phyloP scores from a whole-genome alignment of 2,797 vertebrate species.

The Sebastolobus altivelis region DNA sequence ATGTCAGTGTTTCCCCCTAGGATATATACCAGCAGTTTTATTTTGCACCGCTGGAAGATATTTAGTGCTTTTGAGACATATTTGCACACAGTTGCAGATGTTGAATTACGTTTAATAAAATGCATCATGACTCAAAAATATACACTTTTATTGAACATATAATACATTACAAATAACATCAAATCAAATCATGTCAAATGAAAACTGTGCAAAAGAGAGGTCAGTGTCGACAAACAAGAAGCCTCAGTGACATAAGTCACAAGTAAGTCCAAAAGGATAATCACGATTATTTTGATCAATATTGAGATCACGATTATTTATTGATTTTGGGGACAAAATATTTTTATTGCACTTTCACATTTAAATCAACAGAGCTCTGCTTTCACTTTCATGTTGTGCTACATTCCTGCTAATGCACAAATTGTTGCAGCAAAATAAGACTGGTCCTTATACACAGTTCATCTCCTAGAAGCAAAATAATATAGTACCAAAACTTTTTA shows the following conservation, averaged over 20 bases:
- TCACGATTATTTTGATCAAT: too few relatives aligned
- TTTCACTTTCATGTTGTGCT: too few relatives aligned
- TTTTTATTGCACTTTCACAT: too few relatives aligned
- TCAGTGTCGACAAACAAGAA: neutral
- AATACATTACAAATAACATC: neutral
- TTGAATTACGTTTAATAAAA: neutral
- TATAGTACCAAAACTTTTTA: too few relatives aligned
- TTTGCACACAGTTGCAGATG: neutral
- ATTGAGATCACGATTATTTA: accelerated
- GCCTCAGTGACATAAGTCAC: neutral
- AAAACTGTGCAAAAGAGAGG: neutral
- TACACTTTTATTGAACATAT: neutral
- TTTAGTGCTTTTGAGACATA: neutral
- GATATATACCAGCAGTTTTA: neutral
- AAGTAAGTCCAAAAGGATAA: neutral
- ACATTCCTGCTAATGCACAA: too few relatives aligned
- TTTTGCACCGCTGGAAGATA: neutral
- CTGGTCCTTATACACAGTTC: too few relatives aligned
- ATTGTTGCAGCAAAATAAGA: too few relatives aligned
- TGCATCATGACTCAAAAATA: neutral
- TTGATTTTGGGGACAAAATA: too few relatives aligned
- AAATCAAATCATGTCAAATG: neutral
- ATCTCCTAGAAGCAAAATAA: too few relatives aligned
- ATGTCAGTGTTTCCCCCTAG: neutral
- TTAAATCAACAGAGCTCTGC: accelerated